phyloP scores from a whole-genome alignment of 1,140 invertebrate species.

The Hirudo medicinalis region DNA sequence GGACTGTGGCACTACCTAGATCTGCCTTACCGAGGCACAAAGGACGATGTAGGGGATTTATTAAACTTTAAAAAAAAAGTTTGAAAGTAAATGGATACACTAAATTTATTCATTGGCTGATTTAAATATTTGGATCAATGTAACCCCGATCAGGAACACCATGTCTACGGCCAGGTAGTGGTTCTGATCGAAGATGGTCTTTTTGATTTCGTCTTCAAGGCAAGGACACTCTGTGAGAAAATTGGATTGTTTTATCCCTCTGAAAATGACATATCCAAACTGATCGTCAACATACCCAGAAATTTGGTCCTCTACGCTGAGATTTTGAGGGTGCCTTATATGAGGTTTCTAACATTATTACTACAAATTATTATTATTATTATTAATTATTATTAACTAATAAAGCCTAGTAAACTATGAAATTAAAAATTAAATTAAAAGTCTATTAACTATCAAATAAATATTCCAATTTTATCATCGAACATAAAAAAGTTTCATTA shows the following conservation, averaged over 20 bases:
- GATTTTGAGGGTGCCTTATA: conserved; percentile 7
- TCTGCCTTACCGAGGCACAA: not conserved
- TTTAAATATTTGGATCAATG: no score
- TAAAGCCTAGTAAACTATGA: no score
- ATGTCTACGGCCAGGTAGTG: not conserved
- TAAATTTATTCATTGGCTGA: no score
- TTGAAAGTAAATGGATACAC: no score
- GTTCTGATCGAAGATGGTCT: conserved; percentile 3
- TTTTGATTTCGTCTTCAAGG: conserved; percentile 1
- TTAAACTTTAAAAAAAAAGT: no score
- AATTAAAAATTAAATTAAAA: no score
- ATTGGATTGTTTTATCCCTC: not conserved
- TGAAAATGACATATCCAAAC: not conserved
- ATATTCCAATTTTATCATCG: no score
- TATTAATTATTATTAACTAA: no score
- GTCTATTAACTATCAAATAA: no score
- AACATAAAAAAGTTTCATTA: no score
- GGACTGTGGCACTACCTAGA: not conserved
- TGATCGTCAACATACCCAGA: not conserved
- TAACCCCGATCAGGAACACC: not conserved
- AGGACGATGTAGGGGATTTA: not conserved
- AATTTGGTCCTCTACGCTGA: conserved; percentile 10
- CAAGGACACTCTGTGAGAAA: not conserved
- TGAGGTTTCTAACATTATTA: not conserved
- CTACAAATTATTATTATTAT: no score